Evolutionary conservation across 2,888 invertebrate species (phyloP).

Genomic region (Entomobrya multifasciata): DNA sequence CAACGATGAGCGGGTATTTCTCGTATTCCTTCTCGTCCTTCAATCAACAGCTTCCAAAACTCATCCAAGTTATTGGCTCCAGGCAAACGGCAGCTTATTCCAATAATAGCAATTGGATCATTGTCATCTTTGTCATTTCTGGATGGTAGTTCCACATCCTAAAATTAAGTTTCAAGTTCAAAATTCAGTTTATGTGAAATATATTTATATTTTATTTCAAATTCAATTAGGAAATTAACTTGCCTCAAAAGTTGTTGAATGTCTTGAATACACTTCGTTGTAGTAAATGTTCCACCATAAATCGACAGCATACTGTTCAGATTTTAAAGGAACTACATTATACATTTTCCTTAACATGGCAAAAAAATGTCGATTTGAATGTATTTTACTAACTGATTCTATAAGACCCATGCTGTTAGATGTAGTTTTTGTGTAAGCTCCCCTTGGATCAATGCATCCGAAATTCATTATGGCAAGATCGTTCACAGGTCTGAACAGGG

Average conservation of each 20-base stretch:
- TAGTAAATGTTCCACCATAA: constrained; percentile 36
- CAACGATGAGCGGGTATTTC: constrained; percentile 27
- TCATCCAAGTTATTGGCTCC: constrained; percentile 48
- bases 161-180: no score
- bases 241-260: not conserved
- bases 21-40: constrained; percentile 28
- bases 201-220: no score
- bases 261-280: not conserved
- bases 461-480: constrained; percentile 39
- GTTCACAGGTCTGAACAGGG: not conserved
- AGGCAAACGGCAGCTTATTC: constrained; percentile 54
- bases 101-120: constrained; percentile 63
- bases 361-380: not conserved
- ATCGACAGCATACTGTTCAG: constrained; percentile 32
- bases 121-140: not conserved
- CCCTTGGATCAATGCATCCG: constrained; percentile 12
- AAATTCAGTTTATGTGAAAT: no score
- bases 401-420: constrained; percentile 4
- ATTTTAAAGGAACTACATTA: not conserved
- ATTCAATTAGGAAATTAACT: not conserved
- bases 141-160: no score
- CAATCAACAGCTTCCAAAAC: constrained; percentile 48
- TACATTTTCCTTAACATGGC: not conserved
- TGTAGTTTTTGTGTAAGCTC: not conserved
- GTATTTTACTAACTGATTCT: constrained; percentile 13